Evolutionary conservation across 2,113 vertebrate genomes (phyloP), one percentile per base, ranked within the genome.

Genomic region (Microcebus murinus): DNA sequence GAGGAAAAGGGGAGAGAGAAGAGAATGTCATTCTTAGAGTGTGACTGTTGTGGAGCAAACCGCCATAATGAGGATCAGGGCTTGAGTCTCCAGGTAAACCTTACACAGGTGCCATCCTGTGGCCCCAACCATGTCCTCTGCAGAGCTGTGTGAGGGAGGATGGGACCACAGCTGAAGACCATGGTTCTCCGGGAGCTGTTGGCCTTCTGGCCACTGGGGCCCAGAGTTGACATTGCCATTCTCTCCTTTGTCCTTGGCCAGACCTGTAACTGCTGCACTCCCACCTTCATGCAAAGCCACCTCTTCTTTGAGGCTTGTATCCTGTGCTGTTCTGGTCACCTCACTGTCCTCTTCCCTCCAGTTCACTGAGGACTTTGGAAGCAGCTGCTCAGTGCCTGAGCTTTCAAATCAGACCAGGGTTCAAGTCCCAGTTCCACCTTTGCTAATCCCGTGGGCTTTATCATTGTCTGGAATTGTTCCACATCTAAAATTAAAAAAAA

Each of bases 401-500:
- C 63, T 96, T 90, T 81, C 12, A 91, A 20, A 34, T 77, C 27
- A 91, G 68, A 31, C 63, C 18, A 80, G 36, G 34, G 27, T 59
- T 94, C 36, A 68, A 80, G 81, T 88, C 29, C 77, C 31, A 57
- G 91, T 3, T 57, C 23, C 0, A 17, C 48, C 31, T 82, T 82
- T 36, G 59, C 17, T 31, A 55, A 79, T 87, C 29, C 1, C 45
- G 4, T 65, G 25, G 70, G 13, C 29, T 90, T 88, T 31, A 42
- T 81, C 57, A 45, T 83, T 50, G 20, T 77, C 25, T 81, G 39
- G 42, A 73, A 68, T 92, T 71, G 25, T 55, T 77, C 55, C 36
- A 73, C 73, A 89, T 79, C 31, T n/a, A 86, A 85, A 84, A 79
- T 45, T 79, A 79, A 52, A 48, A 65, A 65, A 88, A 95, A 67